Evolutionary conservation across 2,797 vertebrate species (phyloP).

Genomic region (Pseudotriccus pelzelni): DNA sequence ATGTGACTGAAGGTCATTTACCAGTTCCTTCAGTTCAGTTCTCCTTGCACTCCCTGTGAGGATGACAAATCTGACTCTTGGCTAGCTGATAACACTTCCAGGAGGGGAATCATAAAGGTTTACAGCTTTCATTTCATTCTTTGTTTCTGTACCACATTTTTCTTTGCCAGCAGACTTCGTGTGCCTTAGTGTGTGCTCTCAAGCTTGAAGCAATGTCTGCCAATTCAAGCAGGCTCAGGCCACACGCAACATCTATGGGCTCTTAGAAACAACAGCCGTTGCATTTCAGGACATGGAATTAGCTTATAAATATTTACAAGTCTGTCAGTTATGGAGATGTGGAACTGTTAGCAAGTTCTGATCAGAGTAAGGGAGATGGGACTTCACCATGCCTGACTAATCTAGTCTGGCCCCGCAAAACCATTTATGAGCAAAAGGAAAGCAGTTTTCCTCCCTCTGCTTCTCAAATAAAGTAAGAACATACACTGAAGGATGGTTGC

Average conservation of each 20-base stretch:
- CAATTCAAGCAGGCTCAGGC: not conserved
- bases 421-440: not conserved
- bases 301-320: conserved; percentile 31
- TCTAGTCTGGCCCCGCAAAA: not conserved
- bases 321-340: not conserved
- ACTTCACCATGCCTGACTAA: not conserved
- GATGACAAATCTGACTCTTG: not conserved
- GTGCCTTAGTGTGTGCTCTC: not conserved
- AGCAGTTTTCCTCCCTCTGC: not conserved
- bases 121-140: not conserved
- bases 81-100: accelerated
- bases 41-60: not conserved
- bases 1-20: not conserved
- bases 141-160: not conserved
- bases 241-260: not conserved
- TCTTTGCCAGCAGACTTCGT: not conserved
- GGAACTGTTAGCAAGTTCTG: not conserved
- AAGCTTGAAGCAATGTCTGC: not conserved
- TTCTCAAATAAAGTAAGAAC: not conserved
- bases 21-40: not conserved
- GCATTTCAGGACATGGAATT: not conserved
- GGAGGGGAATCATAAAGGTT: not conserved
- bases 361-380: not conserved
- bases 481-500: not conserved
- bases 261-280: not conserved